A percentile compares a stretch with the other conserved stretches of the same genome.
phyloP scores from a whole-genome alignment of 30 jellyfish, hydroid and myxozoan species.

The Morbakka virulenta region DNA sequence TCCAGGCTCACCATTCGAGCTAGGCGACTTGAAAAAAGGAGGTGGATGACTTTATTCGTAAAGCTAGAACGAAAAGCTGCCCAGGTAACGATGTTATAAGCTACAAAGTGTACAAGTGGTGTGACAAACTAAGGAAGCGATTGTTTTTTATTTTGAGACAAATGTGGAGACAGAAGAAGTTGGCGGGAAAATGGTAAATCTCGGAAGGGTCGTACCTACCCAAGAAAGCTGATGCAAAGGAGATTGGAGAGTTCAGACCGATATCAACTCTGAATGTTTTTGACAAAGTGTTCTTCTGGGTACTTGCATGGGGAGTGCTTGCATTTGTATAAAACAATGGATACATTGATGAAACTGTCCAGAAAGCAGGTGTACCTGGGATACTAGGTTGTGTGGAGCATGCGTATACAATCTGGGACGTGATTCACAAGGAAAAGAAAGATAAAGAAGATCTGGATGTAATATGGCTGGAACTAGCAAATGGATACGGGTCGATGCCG shows the following conservation, averaged over 20 bases:
- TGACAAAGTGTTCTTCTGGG: slow-evolving; percentile 4
- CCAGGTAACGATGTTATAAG: slow-evolving; percentile 9
- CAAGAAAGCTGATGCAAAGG: neutral
- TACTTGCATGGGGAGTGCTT: neutral
- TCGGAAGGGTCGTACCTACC: neutral
- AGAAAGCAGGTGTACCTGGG: slow-evolving; percentile 12
- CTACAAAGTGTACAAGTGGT: neutral
- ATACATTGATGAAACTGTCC: neutral
- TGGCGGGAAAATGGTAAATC: neutral
- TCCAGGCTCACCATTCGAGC: slow-evolving; percentile 11
- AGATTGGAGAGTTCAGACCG: slow-evolving; percentile 11
- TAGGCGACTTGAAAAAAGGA: neutral
- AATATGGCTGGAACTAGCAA: slow-evolving; percentile 3
- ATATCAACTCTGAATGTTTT: neutral
- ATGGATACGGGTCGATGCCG: slow-evolving; percentile 16
- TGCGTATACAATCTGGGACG: slow-evolving; percentile 13
- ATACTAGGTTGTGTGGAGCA: slow-evolving; percentile 7
- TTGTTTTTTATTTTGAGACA: neutral
- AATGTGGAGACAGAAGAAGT: slow-evolving; percentile 4
- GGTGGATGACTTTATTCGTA: neutral
- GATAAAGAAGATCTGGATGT: neutral
- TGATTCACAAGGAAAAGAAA: neutral
- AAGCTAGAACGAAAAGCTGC: slow-evolving; percentile 11
- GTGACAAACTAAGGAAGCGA: neutral
- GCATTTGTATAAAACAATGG: neutral